These are phyloP conservation scores for Asobara japonica DNA, from an alignment of 1,140 invertebrate species.

Conservation along the genomic window DNA sequence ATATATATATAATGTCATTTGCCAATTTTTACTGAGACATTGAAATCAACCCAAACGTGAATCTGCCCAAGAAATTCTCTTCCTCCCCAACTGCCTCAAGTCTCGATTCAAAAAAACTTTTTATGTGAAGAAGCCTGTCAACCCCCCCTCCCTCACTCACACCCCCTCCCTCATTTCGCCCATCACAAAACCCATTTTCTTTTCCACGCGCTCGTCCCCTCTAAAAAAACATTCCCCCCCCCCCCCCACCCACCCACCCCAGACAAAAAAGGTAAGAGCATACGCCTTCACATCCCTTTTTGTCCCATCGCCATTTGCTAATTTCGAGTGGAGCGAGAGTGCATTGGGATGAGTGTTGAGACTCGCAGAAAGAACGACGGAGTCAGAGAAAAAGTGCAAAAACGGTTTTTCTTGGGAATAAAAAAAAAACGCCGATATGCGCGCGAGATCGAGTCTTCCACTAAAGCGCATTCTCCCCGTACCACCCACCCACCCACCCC, in stretches of 20 bases:
- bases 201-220: no score
- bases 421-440: conserved; percentile 3
- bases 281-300: not conserved
- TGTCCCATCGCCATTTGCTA: conserved; percentile 10
- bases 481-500: not conserved
- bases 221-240: not conserved
- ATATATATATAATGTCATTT: no score
- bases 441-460: not conserved
- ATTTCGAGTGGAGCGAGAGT: not conserved
- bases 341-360: conserved; percentile 11
- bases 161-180: not conserved
- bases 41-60: no score
- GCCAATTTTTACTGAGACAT: no score
- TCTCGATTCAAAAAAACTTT: no score
- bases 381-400: not conserved
- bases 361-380: not conserved
- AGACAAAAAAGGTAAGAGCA: not conserved
- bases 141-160: not conserved
- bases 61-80: no score
- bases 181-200: not conserved
- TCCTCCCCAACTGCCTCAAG: no score
- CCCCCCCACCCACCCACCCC: no score
- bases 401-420: not conserved
- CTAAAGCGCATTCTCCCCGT: not conserved
- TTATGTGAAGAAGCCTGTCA: not conserved